Conservation (phyloP, 2,113 vertebrate genomes). For the Seriola rivoliana region DNA sequence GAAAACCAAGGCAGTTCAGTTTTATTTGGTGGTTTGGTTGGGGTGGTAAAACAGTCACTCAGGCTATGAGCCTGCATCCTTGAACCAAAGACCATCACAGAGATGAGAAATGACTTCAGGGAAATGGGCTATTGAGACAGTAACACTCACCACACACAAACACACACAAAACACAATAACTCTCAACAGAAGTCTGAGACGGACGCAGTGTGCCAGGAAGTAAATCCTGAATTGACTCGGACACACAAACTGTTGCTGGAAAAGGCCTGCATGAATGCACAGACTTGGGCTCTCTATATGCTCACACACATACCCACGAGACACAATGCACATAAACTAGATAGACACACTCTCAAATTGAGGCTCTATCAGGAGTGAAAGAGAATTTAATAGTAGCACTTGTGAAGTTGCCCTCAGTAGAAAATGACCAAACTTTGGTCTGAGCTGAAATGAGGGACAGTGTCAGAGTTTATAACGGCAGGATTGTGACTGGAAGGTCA, state of each 20-base stretch:
- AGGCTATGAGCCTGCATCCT: conserved; percentile 59
- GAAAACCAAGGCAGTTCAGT: conserved; percentile 27
- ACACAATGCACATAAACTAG: conserved; percentile 21
- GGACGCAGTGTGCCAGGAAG: conserved; percentile 26
- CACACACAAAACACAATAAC: background rate
- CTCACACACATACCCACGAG: background rate
- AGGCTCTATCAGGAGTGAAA: conserved; percentile 38
- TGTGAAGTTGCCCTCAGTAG: conserved; percentile 22
- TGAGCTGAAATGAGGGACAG: conserved; percentile 38
- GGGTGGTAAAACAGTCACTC: conserved; percentile 50
- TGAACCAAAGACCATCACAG: conserved; percentile 53
- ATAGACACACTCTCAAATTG: conserved; percentile 19
- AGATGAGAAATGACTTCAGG: conserved; percentile 63
- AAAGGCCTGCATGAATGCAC: conserved; percentile 12
- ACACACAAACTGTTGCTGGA: background rate
- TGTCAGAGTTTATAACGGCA: conserved; percentile 12
- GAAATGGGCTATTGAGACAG: conserved; percentile 61
- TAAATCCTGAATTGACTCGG: conserved; percentile 37
- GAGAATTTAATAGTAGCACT: conserved; percentile 29
- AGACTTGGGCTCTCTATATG: background rate
- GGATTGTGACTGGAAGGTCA: conserved; percentile 8
- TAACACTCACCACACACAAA: conserved; percentile 24
- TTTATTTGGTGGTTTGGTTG: conserved; percentile 50
- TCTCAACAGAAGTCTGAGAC: conserved; percentile 7
- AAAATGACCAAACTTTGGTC: conserved; percentile 44